Percentiles rank a stretch among this genome's conserved stretches.
phyloP scores from a whole-genome alignment of 2,113 vertebrate species.

The Rhabdomys dilectus region DNA sequence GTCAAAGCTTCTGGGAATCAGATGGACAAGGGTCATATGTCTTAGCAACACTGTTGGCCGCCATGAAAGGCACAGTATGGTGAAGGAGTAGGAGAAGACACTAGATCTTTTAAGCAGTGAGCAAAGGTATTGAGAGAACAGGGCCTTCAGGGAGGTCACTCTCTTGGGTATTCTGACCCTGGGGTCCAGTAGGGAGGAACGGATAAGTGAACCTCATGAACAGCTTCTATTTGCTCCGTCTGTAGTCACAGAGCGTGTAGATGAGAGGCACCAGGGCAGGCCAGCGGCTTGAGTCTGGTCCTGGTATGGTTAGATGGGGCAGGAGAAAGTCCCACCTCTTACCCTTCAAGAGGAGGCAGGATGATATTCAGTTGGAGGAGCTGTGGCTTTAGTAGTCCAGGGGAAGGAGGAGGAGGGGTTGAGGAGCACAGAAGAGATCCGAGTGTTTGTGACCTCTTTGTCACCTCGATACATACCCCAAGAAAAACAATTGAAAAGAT shows the following conservation, averaged over 20 bases:
- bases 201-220: not conserved
- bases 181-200: not conserved
- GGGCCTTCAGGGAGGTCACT: not conserved
- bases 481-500: not conserved
- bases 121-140: not conserved
- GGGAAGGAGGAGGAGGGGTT: not conserved
- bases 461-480: not conserved
- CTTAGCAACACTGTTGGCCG: not conserved
- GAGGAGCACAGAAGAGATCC: not conserved
- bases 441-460: too few relatives aligned
- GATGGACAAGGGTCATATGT: rapidly evolving
- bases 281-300: not conserved
- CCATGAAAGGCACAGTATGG: not conserved
- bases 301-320: rapidly evolving
- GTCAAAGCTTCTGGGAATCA: rapidly evolving
- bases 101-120: too few relatives aligned
- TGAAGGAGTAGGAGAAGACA: not conserved
- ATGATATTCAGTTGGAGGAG: too few relatives aligned
- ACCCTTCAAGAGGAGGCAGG: not conserved
- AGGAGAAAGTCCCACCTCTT: not conserved
- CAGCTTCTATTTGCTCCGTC: not conserved
- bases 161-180: not conserved
- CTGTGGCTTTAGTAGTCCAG: rapidly evolving
- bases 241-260: not conserved
- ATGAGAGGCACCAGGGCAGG: not conserved